Evolutionary conservation across 2,113 vertebrate species (phyloP), one percentile per base, ranked within the genome.

Genomic region (Megalops atlanticus): DNA sequence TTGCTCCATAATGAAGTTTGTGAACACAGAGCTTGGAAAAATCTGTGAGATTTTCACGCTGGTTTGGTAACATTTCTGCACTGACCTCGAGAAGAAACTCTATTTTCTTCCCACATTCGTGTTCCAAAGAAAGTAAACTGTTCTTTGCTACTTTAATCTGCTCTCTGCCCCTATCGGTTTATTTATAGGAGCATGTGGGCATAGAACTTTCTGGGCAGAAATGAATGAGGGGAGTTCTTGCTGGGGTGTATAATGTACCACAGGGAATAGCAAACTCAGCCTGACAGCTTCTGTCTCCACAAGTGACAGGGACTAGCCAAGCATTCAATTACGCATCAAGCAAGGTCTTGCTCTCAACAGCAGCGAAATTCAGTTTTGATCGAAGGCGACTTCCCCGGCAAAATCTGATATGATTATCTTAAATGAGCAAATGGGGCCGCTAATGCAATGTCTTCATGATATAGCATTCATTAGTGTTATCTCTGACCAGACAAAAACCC

Each of bases 151-250:
- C 36, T 10, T 47, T 71, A 35, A 64, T 79, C 31, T 31, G 52
- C 80, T 38, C 31, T 79, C 27, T 43, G n/a, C 36, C 21, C 54
- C 39, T 64, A 64, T 68, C 24, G 31, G 21, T 31, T 69, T 81
- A 47, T 81, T 81, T 76, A 64, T 81, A 76, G 58, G 27, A 76
- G 40, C 11, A 47, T 76, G 52, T 64, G 77, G 77, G 52, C n/a
- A 76, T 3, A 8, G 15, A 15, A 7, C 52, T 39, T 31, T 64
- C 47, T 33, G 73, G n/a, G 74, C 33, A 69, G 54, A 43, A 52
- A 41, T 64, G 72, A 74, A n/a, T 58, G 38, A 11, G 54, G 45
- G 45, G 49, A 77, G 74, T 64, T 31, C 74, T 81, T 81, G 39
- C 43, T 72, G 40, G 35, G 64, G 24, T 10, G 36, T 38, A 11